phyloP scores from a whole-genome alignment of 37 sponge, comb jelly and placozoan genomes.

The Dysidea cf. avara region DNA sequence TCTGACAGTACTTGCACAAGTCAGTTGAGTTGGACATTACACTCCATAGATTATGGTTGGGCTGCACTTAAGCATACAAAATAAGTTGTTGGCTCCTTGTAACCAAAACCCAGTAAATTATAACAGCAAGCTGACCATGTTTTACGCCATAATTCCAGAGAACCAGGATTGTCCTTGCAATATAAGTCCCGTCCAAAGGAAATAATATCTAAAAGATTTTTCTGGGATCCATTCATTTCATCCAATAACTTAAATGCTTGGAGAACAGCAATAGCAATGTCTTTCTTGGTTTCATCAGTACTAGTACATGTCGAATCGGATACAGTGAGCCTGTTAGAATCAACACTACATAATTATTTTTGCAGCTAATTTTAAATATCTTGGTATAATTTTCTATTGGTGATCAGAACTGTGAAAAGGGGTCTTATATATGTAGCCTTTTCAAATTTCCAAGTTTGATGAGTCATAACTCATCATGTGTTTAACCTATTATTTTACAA shows the following conservation, averaged over 20 bases:
- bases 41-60: constrained; percentile 4
- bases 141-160: constrained; percentile 9
- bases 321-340: no score
- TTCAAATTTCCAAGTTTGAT: no score
- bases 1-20: neutral
- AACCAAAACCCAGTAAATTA: neutral
- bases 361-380: no score
- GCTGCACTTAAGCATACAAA: constrained; percentile 1
- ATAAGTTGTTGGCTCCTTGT: constrained; percentile 10
- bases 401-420: no score
- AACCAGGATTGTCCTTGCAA: constrained; percentile 3
- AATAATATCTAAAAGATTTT: constrained; percentile 6
- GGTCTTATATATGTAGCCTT: no score
- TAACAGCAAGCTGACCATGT: constrained; percentile 3
- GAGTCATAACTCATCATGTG: no score
- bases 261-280: constrained; percentile 5
- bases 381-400: no score
- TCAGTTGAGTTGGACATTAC: neutral
- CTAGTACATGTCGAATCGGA: no score
- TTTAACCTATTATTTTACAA: no score
- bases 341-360: no score
- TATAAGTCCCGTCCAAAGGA: constrained; percentile 12
- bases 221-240: constrained; percentile 2
- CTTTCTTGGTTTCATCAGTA: neutral
- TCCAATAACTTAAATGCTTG: constrained; percentile 8